Percentiles rank a stretch among this genome's conserved stretches.
Conservation (phyloP, 2,797 vertebrate species). For the Pseudotriccus pelzelni region DNA sequence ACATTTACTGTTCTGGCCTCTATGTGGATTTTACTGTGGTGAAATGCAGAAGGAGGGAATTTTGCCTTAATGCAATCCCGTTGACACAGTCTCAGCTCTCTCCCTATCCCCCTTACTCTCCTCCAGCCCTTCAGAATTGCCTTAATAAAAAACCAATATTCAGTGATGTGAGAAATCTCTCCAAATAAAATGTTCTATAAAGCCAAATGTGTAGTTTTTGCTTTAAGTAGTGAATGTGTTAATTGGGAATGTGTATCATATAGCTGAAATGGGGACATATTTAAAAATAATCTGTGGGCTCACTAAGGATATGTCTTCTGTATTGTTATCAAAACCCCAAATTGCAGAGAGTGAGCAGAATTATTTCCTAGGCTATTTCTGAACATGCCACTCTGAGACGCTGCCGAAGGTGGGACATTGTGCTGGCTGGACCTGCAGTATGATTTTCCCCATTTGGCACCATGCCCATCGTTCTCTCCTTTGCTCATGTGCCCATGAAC, state of each 20-base stretch:
- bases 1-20: constrained; percentile 11
- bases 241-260: background rate
- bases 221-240: background rate
- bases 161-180: background rate
- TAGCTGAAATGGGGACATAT: background rate
- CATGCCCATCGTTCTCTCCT: background rate
- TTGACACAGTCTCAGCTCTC: background rate
- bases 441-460: background rate
- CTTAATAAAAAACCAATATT: constrained; percentile 61
- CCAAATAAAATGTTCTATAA: constrained; percentile 67
- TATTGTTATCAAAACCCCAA: background rate
- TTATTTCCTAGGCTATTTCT: background rate
- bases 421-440: background rate
- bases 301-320: background rate
- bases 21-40: background rate
- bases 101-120: background rate
- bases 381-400: background rate
- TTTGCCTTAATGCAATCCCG: constrained; percentile 52
- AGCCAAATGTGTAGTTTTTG: constrained; percentile 11
- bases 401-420: background rate
- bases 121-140: constrained; percentile 28
- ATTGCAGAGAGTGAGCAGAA: background rate
- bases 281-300: background rate
- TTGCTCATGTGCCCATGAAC: background rate
- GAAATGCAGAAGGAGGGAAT: constrained; percentile 46